A percentile compares a stretch with the other conserved stretches of the same genome.
phyloP scores from a whole-genome alignment of 2,888 invertebrate species.

The Coelopa pilipes region DNA sequence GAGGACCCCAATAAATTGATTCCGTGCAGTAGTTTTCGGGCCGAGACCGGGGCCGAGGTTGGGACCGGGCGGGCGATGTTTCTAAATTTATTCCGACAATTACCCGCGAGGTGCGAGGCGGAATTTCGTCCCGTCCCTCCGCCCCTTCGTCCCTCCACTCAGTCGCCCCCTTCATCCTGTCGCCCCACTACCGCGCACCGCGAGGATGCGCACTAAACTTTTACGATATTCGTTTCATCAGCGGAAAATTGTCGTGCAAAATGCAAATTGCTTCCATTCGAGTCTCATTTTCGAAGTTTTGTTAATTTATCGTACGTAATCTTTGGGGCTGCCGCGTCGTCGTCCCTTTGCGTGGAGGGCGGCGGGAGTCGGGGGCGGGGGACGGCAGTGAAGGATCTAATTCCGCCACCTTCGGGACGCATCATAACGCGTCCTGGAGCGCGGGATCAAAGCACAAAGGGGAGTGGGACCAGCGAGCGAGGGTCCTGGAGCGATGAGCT shows the following conservation, averaged over 20 bases:
- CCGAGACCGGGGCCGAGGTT: neutral
- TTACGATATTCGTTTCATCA: slow-evolving; percentile 18
- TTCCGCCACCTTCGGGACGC: too few species aligned
- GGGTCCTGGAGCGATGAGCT: too few species aligned
- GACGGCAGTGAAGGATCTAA: too few species aligned
- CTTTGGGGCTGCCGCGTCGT: too few species aligned
- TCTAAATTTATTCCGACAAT: slow-evolving; percentile 11
- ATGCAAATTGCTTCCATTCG: slow-evolving; percentile 23
- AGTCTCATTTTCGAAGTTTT: slow-evolving; percentile 16
- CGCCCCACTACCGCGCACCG: neutral
- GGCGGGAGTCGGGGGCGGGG: too few species aligned
- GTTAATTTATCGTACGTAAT: slow-evolving; percentile 1
- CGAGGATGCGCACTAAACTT: slow-evolving; percentile 18
- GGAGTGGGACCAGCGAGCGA: too few species aligned
- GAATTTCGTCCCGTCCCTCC: neutral
- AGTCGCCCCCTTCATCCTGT: too few species aligned
- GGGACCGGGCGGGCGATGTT: neutral
- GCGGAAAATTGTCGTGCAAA: slow-evolving; percentile 20
- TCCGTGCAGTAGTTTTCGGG: slow-evolving; percentile 9
- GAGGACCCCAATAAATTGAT: slow-evolving; percentile 19
- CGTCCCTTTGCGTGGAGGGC: too few species aligned
- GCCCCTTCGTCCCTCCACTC: too few species aligned
- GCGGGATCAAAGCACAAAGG: too few species aligned
- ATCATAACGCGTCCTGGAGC: too few species aligned
- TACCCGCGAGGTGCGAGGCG: neutral